Base-by-base conservation (phyloP, 1,140 invertebrate species). In the Holotrichia oblita region DNA sequence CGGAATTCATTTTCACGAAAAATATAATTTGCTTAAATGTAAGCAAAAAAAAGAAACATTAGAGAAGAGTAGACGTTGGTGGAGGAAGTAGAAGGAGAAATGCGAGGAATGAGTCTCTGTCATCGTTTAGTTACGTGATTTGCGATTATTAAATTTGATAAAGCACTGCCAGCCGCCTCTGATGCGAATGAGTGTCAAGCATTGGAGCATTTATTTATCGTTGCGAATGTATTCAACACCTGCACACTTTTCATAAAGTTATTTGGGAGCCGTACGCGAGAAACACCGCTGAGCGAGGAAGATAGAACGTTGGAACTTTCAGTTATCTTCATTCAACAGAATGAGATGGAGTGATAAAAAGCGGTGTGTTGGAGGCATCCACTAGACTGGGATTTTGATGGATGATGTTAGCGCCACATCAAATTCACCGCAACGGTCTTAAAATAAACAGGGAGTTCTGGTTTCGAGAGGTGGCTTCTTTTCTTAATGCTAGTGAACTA, bases 61-160 rank as follows among this genome's bases (percentile, higher is more conserved):
- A 69, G 22, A 69, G 61, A 34, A 34, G 61, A 69, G 22, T 12
- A 69, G 61, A 22, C 20, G 61, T 7, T 69, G 44, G 22, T 10
- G 61, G 8, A 69, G 27, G 22, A 69, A 14, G 61, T 9, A 34
- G 24, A 69, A 69, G 61, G 27, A 69, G 22, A 69, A 69, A 69
- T 34, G 20, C 61, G 12, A 27, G 61, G 12, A 69, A 69, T n/a
- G 61, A 10, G 61, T 69, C 61, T 69, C 61, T n/a, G 61, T 69
- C 61, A 69, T 20, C 61, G 61, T 69, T 69, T 69, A 69, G 61
- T 69, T 69, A 69, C 61, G 61, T 69, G 61, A 69, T 69, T 69
- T 69, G 61, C 61, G 61, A 69, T 69, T 69, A 69, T 69, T 69
- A 69, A 69, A 69, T 69, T 69, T 69, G 61, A 69, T 69, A 69